Conservation (phyloP, 2,113 vertebrate species). For the Nyctibius bracteatus region DNA sequence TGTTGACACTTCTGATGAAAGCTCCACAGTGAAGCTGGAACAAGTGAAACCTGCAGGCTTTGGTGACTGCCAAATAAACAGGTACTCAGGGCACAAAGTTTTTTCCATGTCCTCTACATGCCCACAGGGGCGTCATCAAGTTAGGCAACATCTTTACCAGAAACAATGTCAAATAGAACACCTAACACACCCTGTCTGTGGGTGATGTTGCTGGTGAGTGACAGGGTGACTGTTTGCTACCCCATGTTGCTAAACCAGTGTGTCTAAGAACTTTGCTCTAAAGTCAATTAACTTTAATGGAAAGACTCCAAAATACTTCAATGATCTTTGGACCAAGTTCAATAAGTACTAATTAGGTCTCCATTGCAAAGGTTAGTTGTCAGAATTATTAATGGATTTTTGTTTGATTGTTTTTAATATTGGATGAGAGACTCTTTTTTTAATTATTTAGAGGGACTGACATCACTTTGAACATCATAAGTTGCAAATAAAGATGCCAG, state of each 20-base stretch:
- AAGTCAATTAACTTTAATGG: slow-evolving; percentile 31
- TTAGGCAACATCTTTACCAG: background rate
- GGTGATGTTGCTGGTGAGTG: background rate
- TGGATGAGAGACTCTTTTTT: background rate
- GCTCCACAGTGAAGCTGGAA: background rate
- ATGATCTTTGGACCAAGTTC: slow-evolving; percentile 10
- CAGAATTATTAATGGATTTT: slow-evolving; percentile 20
- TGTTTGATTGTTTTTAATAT: slow-evolving; percentile 13
- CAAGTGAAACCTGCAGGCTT: background rate
- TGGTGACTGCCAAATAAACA: background rate
- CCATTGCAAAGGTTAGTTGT: slow-evolving; percentile 14
- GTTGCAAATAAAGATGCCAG: background rate
- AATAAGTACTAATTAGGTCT: slow-evolving; percentile 32
- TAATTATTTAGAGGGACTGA: background rate
- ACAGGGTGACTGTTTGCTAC: background rate
- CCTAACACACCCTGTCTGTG: background rate
- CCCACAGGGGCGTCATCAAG: background rate
- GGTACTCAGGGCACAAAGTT: background rate
- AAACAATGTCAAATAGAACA: background rate
- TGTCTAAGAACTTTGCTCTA: background rate
- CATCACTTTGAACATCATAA: background rate
- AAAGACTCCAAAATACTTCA: slow-evolving; percentile 38
- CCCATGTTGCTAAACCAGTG: background rate
- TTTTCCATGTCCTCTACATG: background rate
- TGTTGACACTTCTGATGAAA: slow-evolving; percentile 55